Percentiles rank a stretch among this genome's conserved stretches.
These are phyloP conservation scores for Thripadectes ignobilis DNA, from an alignment of 2,797 vertebrate species.

Conservation along the genomic window DNA sequence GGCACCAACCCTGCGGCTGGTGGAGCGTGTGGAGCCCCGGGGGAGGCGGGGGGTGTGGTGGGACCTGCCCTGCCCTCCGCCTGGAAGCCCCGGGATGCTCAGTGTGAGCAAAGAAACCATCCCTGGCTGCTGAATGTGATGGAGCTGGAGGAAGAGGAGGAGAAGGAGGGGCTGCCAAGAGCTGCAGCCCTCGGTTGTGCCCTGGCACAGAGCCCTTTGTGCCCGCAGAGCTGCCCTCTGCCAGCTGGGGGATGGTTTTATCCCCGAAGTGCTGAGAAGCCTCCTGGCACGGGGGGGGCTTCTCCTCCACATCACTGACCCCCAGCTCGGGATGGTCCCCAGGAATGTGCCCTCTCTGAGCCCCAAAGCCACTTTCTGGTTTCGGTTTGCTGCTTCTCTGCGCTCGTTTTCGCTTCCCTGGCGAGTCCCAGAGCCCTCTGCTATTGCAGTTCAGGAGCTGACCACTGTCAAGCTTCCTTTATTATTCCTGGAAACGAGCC, in stretches of 20 bases:
- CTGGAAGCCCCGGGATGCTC: not conserved
- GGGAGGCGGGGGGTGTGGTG: not conserved
- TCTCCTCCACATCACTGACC: not conserved
- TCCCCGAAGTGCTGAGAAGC: not conserved
- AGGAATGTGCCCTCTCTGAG: rapidly evolving
- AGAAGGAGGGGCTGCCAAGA: not conserved
- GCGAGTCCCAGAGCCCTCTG: not conserved
- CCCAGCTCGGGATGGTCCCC: rapidly evolving
- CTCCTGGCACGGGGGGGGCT: not conserved
- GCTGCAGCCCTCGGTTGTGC: not conserved
- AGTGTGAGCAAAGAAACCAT: not conserved
- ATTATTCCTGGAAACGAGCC: not conserved
- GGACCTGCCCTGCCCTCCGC: not conserved
- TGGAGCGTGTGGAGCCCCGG: rapidly evolving
- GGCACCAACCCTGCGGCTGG: not conserved
- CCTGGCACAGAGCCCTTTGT: rapidly evolving
- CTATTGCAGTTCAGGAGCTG: not conserved
- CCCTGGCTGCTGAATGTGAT: not conserved
- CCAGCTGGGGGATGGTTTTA: not conserved
- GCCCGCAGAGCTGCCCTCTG: not conserved
- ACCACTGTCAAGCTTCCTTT: not conserved
- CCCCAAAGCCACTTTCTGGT: rapidly evolving
- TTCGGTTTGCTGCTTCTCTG: not conserved
- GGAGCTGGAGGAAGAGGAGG: not conserved
- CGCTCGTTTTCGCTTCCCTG: not conserved